Conservation (phyloP, 2,797 vertebrate genomes). For the Paramormyrops hopkinsi region DNA sequence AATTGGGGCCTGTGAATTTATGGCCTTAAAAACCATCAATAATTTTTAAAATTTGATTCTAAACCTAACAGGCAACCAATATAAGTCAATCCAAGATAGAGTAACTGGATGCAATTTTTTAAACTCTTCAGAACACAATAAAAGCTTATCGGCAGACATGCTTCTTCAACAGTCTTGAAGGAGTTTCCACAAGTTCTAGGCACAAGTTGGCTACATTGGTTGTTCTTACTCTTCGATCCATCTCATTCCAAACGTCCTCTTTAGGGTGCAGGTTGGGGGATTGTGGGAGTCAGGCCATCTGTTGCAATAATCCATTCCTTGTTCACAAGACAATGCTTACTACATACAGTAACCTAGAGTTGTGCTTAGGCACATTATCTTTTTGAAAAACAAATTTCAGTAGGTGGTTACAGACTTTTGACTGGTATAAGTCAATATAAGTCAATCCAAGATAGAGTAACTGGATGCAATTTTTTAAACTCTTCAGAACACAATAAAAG, state of each 20-base stretch:
- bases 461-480: background rate
- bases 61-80: background rate
- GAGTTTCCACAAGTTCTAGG: background rate
- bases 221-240: too few species aligned
- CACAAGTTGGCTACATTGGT: too few species aligned
- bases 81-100: background rate
- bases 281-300: too few species aligned
- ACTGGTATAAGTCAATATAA: too few species aligned
- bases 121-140: background rate
- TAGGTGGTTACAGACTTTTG: too few species aligned
- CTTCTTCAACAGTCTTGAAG: background rate
- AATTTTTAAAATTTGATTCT: background rate
- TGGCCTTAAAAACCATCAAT: background rate
- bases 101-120: background rate
- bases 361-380: too few species aligned
- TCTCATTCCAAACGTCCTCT: too few species aligned
- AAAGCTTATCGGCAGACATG: background rate
- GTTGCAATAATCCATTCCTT: too few species aligned
- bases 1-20: background rate
- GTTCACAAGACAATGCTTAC: too few species aligned
- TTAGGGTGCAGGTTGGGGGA: too few species aligned
- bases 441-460: background rate
- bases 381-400: too few species aligned
- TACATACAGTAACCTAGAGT: too few species aligned
- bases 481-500: background rate